Evolutionary conservation across 2,888 invertebrate species (phyloP).

Genomic region (Agrochola circellaris): DNA sequence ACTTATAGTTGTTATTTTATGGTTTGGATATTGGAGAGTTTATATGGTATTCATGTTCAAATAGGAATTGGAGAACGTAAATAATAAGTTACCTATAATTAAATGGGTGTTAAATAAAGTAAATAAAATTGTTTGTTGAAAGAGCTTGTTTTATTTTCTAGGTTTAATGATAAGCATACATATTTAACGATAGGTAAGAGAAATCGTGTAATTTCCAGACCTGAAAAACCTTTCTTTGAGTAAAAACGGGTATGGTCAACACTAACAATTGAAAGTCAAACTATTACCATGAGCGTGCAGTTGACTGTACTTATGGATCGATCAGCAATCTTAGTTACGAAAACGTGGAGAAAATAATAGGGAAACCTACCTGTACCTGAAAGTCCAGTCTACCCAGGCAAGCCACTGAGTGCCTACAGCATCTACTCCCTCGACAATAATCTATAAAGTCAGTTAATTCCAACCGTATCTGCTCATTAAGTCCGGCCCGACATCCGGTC

Average conservation of each 20-base stretch:
- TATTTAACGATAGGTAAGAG: background rate
- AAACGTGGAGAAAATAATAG: background rate
- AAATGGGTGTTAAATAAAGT: background rate
- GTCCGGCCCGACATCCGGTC: conserved; percentile 71
- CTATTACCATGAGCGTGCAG: background rate
- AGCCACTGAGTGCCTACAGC: background rate
- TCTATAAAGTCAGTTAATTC: conserved; percentile 60
- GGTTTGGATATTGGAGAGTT: conserved; percentile 18
- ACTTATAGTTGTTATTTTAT: conserved; percentile 6
- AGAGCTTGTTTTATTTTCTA: conserved; percentile 11
- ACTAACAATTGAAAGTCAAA: background rate
- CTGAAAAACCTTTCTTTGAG: background rate
- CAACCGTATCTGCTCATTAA: conserved; percentile 69
- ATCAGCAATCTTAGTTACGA: background rate
- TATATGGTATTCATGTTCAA: background rate
- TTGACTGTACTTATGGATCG: too few relatives aligned
- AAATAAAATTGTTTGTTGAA: background rate
- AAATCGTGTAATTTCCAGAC: background rate
- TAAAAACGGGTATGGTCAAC: background rate
- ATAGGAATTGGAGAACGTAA: background rate
- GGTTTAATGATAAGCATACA: background rate
- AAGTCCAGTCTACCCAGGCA: background rate
- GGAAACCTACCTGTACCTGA: too few relatives aligned
- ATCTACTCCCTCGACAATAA: conserved; percentile 51
- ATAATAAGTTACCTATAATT: too few relatives aligned